Percentiles rank a stretch among this genome's conserved stretches.
These are phyloP conservation scores for Bradysia coprophila DNA, from an alignment of 1,140 invertebrate species.

Conservation along the genomic window DNA sequence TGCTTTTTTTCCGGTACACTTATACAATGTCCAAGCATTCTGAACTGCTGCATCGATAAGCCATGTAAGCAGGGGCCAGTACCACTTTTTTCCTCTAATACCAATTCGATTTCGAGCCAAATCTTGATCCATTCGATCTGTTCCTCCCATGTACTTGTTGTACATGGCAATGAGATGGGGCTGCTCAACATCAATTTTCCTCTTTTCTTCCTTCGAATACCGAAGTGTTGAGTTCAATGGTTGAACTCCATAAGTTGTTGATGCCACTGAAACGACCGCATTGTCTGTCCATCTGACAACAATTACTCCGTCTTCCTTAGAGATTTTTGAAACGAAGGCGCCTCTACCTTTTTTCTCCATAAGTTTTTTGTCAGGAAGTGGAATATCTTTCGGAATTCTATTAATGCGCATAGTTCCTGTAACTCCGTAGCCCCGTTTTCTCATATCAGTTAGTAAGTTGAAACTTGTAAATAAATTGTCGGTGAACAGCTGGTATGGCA, in stretches of 20 bases:
- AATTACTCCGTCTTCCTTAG: too few relatives aligned
- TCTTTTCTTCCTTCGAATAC: conserved; percentile 2
- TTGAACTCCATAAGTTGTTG: background rate
- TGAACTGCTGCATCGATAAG: conserved; percentile 12
- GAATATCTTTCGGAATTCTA: too few relatives aligned
- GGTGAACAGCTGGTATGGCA: too few relatives aligned
- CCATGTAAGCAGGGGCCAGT: conserved; percentile 13
- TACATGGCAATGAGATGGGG: conserved; percentile 7
- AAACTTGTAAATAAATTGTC: too few relatives aligned
- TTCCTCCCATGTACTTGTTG: conserved; percentile 13
- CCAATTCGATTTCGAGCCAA: conserved; percentile 10
- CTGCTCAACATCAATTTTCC: background rate
- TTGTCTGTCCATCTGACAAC: too few relatives aligned
- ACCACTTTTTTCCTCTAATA: conserved; percentile 14
- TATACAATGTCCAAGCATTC: conserved; percentile 9
- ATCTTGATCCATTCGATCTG: conserved; percentile 10
- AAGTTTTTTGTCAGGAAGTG: too few relatives aligned
- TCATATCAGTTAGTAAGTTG: too few relatives aligned
- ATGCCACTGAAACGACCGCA: background rate
- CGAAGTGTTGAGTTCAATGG: background rate
- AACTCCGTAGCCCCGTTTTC: too few relatives aligned
- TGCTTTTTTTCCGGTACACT: conserved; percentile 1
- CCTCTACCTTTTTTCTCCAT: too few relatives aligned
- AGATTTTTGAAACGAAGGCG: too few relatives aligned
- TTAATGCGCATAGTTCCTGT: too few relatives aligned